Base-by-base conservation (phyloP, 1,140 invertebrate species). In the Brachystomella parvula region DNA sequence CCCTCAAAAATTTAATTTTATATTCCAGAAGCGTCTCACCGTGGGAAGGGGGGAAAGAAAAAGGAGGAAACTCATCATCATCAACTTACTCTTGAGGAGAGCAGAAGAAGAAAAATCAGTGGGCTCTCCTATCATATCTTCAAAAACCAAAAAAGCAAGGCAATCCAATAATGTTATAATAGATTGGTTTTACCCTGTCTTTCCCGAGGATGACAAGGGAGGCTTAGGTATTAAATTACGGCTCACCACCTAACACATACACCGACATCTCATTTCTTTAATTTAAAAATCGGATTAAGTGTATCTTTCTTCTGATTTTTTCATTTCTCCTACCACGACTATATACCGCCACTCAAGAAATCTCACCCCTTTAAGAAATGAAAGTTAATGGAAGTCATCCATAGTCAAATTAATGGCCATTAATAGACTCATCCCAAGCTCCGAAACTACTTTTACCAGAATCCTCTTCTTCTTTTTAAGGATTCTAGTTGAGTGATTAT, bases 401-500 rank as follows among this genome's bases (percentile, higher is more conserved):
- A 60, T 30, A 26, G 58, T 26, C 29, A 60, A 35, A 49, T 62
- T 69, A 65, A 65, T 65, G 68, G 68, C 64, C 65, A 58, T 66
- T 66, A 65, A 69, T 69, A 69, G 60, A 69, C 59, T 66, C 64
- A 28, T 62, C 31, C 24, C 39, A 53, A n/a, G 21, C 49, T 15
- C 24, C 49, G 21, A 19, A 53, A 53, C 9, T 53, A 53, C 49
- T 53, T 53, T 53, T 26, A 19, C 49, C 21, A 53, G 21, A 24
- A 12, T 3, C 3, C 49, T 24, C 12, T 53, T 53, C 24, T 53
- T 53, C 24, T 17, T 6, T 24, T 6, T 53, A 17, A 53, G 9
- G 21, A 15, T 53, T 53, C 49, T 24, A 53, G 9, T 53, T 53
- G 49, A 53, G 49, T 28, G 61, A 28, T 65, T 65, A 59, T 65